phyloP scores from a whole-genome alignment of 2,888 invertebrate species.

The Harmothoe impar region DNA sequence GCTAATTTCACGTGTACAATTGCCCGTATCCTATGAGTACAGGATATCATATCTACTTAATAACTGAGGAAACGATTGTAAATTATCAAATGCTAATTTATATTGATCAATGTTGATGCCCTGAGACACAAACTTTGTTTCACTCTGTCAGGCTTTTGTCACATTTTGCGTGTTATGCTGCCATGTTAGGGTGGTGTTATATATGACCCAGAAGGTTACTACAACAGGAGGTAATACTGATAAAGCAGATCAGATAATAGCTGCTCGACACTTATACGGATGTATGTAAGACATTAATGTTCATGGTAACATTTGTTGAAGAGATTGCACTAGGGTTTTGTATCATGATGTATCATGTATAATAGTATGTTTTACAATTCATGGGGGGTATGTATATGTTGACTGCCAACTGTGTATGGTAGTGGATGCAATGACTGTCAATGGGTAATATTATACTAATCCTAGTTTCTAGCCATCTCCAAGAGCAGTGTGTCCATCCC shows the following conservation, averaged over 20 bases:
- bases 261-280: not conserved
- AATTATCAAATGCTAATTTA: no score
- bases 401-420: not conserved
- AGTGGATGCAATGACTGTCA: slow-evolving; percentile 32
- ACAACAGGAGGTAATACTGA: no score
- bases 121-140: not conserved
- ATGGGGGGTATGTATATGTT: not conserved
- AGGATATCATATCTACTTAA: no score
- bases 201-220: not conserved
- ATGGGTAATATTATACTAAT: slow-evolving; percentile 5
- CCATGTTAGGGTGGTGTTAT: not conserved
- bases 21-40: no score
- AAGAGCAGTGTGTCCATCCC: slow-evolving; percentile 23
- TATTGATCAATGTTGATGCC: not conserved
- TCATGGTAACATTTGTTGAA: not conserved
- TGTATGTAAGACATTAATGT: not conserved
- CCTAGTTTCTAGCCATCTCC: not conserved
- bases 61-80: no score
- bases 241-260: no score
- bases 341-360: not conserved
- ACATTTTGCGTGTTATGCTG: not conserved
- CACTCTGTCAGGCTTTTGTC: not conserved
- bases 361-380: not conserved
- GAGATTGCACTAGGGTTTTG: slow-evolving; percentile 47
- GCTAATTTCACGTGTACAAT: no score